Evolutionary conservation across 2,113 vertebrate species (phyloP), one percentile per base, ranked within the genome.

Genomic region (Myiopsitta monachus): DNA sequence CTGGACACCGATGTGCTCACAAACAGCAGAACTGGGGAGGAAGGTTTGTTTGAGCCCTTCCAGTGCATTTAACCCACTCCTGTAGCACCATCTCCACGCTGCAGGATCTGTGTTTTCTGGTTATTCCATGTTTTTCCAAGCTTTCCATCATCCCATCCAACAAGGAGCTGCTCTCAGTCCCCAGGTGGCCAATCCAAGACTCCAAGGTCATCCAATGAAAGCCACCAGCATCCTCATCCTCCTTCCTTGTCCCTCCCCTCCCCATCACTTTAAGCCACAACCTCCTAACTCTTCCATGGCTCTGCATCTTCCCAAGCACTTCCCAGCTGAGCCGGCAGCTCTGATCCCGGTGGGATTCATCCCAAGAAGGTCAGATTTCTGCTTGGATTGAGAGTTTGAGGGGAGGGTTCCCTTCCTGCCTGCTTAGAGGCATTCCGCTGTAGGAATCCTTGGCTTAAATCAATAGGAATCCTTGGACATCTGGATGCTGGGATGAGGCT

Each of bases 61-160:
- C 1, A 9, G 13, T 1, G 27, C 15, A 0, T 59, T 73, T 84
- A 5, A 14, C 7, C 33, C 46, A 2, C 3, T 22, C 22, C 9
- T 18, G 16, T 0, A 5, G 30, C 0, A 4, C 12, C 17, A 23
- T 7, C 19, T 22, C 43, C 74, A 3, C 1, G 2, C 24, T 43
- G 38, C 41, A 18, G 43, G 13, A n/a, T 33, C 55, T 23, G 57
- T 59, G 33, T n/a, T 36, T 36, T 9, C 33, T 36, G 57, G 57
- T 36, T 59, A 36, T 75, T 6, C 64, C 61, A 10, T 1, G 3
- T 14, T 70, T 86, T 38, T 18, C 6, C 62, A n/a, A 31, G 18
- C 8, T 17, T 51, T 10, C 4, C 14, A 0, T 4, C 54, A 7
- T 22, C 46, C 5, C 18, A 1, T 2, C 47, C 70, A 13, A 9